Percentiles rank a stretch among this genome's conserved stretches.
Evolutionary conservation across 2,113 vertebrate species (phyloP).

Genomic region (Podocnemis expansa): DNA sequence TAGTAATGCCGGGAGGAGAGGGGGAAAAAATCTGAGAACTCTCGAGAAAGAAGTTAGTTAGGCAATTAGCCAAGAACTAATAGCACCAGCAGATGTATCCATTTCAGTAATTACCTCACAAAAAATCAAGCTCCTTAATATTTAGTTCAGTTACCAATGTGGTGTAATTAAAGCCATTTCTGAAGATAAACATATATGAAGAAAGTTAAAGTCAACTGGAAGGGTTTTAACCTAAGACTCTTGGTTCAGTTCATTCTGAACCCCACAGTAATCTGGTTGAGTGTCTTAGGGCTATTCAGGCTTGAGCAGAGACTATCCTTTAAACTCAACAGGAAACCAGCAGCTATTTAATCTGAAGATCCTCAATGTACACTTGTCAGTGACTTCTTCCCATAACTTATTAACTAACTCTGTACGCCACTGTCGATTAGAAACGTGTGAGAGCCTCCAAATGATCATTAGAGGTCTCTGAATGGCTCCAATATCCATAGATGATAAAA

Average conservation of each 20-base stretch:
- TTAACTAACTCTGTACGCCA: constrained; percentile 9
- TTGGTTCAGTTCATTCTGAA: constrained; percentile 20
- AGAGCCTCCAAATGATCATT: not conserved
- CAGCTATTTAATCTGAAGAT: constrained; percentile 23
- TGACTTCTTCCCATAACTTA: not conserved
- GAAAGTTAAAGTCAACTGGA: constrained; percentile 15
- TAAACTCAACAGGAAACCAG: not conserved
- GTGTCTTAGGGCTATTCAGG: not conserved
- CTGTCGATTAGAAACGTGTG: not conserved
- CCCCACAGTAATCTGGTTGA: not conserved
- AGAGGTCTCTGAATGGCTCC: not conserved
- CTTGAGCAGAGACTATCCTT: not conserved
- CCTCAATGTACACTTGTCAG: not conserved
- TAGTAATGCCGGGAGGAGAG: not conserved
- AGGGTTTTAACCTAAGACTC: not conserved
- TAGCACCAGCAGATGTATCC: not conserved
- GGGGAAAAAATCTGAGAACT: not conserved
- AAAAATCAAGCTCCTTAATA: not conserved
- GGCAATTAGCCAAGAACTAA: not conserved
- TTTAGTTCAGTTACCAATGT: not conserved
- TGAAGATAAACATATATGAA: not conserved
- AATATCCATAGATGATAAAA: not conserved
- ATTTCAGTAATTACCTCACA: not conserved
- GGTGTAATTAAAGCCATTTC: not conserved
- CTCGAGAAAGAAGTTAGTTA: not conserved